A percentile compares a stretch with the other conserved stretches of the same genome.
These are phyloP conservation scores for Coregonus sp. DNA, from an alignment of 2,797 vertebrate species.

Conservation along the genomic window DNA sequence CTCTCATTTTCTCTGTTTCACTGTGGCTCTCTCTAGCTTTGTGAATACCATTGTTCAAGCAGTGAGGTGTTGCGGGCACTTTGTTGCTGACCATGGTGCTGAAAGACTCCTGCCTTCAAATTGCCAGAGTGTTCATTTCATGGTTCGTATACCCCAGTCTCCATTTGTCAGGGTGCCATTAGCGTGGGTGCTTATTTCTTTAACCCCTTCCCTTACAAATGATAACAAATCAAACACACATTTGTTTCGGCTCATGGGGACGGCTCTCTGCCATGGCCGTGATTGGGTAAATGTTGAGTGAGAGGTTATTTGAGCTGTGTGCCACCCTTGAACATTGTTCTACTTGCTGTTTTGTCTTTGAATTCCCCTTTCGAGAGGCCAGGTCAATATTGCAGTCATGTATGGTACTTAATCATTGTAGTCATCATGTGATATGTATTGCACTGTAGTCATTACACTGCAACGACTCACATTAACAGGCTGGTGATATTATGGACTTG, in stretches of 20 bases:
- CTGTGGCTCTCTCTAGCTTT: slow-evolving; percentile 32
- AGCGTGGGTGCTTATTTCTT: slow-evolving; percentile 79
- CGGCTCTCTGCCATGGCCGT: slow-evolving; percentile 45
- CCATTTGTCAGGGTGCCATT: slow-evolving; percentile 84
- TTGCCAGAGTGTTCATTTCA: slow-evolving; percentile 85
- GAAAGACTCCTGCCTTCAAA: slow-evolving; percentile 81
- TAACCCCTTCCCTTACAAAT: slow-evolving; percentile 82
- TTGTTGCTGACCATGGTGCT: slow-evolving; percentile 84
- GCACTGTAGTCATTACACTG: background rate
- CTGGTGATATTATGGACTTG: background rate
- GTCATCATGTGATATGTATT: background rate
- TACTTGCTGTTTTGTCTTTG: background rate
- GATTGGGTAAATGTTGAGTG: slow-evolving; percentile 46
- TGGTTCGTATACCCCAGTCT: slow-evolving; percentile 83
- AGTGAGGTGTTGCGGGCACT: slow-evolving; percentile 81
- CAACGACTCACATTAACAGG: background rate
- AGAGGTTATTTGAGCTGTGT: background rate
- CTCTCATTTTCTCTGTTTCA: slow-evolving; percentile 6
- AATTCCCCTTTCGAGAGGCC: background rate
- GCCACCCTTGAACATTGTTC: background rate
- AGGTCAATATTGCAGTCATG: slow-evolving; percentile 5
- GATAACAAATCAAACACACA: slow-evolving; percentile 80
- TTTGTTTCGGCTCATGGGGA: slow-evolving; percentile 72
- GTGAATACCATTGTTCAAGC: slow-evolving; percentile 81
- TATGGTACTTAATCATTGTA: background rate